Evolutionary conservation across 1,140 invertebrate species (phyloP), one percentile per base, ranked within the genome.

Genomic region (Orussus abietinus): DNA sequence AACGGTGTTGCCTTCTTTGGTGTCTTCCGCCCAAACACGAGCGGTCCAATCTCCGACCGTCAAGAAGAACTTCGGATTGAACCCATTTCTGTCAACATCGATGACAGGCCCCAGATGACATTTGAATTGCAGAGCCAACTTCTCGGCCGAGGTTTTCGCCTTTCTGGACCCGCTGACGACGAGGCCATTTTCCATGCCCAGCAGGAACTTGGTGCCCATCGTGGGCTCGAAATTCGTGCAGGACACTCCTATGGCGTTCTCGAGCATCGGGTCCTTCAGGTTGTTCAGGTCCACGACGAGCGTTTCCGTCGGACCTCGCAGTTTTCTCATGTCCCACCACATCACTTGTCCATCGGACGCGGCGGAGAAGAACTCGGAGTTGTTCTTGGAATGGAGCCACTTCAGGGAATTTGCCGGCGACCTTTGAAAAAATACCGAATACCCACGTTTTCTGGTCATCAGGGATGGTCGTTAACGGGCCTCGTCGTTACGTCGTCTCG

Each of bases 311-410:
- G 79, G 78, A 53, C 79, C 74, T 10, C 58, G 60, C 38, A 83
- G 51, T 51, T 82, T 82, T 14, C 81, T 53, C 3, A 72, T 76
- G 53, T 84, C 81, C 82, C 82, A 83, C 80, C 81, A 84, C 48
- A 80, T 69, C 4, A 66, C 46, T 59, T 77, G 74, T 10, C 82
- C 82, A 63, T 84, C 82, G 18, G 74, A 72, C 5, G 79, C 77
- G 19, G 77, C 64, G 0, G 80, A 78, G 57, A 83, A 81, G 44
- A 80, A 81, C 54, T 79, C 76, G 1, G 64, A 64, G 2, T 72
- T 65, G 0, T 72, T 69, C 54, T 79, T 79, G 6, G 75, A 72
- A 39, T 68, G 64, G 17, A 77, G 65, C 77, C 77, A 79, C 7
- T 11, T 11, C 15, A 33, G 9, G 10, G 14, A 11, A 9, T 7